Evolutionary conservation across 2,888 invertebrate species (phyloP), one percentile per base, ranked within the genome.

Genomic region (Apamea epomidion): DNA sequence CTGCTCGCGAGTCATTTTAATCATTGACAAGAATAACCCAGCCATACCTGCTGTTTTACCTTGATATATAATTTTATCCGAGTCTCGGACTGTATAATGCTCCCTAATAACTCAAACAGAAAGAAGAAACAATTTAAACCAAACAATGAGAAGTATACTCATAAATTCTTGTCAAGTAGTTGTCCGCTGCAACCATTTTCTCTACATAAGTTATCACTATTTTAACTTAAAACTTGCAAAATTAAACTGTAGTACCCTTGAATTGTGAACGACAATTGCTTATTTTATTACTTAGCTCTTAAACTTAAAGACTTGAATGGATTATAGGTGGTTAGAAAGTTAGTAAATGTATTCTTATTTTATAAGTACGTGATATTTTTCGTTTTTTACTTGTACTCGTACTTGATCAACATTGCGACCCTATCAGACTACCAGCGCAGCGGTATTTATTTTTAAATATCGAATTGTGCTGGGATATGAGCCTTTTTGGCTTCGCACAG

Each of bases 181-280:
- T 32, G 51, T 32, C 16, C 29, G 32, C 8, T 80, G 37, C 29
- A 80, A 80, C 70, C 37, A 62, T 80, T 79, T 80, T 79, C 51
- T 81, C 62, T 62, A 32, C 32, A 32, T 32, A 45, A 81, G 51
- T 81, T 42, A 16, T 10, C 18, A 80, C 32, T 78, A 29, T 80
- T 80, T 69, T 29, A 69, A 80, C 70, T 80, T 42, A 18, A 37
- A 51, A 69, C 37, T 81, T 81, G 62, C 42, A 62, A 62, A 80
- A 69, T 60, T 79, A 67, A 67, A 25, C 42, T 42, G 37, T 12
- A 64, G 12, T 51, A 25, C 21, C 2, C 48, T 78, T 70, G 51
- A 45, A 16, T 62, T 54, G 10, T 12, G 29, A 70, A 70, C 60
- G 32, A 81, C 42, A 81, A 64, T 71, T 51, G 29, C 62, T n/a